Evolutionary conservation across 2,113 vertebrate species (phyloP), one percentile per base, ranked within the genome.

Genomic region (Verasper variegatus): DNA sequence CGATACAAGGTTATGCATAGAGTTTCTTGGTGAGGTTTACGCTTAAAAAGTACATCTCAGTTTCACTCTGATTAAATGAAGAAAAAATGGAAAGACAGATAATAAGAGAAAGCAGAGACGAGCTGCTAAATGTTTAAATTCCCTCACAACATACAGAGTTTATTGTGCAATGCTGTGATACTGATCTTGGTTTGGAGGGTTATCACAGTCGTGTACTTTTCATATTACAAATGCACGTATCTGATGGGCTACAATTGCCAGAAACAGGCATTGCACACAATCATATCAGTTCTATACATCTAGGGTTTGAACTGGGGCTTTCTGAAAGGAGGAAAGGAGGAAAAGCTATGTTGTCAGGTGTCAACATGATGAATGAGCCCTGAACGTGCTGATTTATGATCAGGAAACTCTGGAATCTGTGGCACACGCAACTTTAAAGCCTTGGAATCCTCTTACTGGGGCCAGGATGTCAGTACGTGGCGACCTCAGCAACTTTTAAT

Each of bases 361-460:
- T 86, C 74, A 51, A 47, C 67, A 56, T 88, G 84, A 91, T 84
- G 52, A 56, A 92, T 68, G 79, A 62, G 52, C 75, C 47, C 54
- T 24, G 35, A 65, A 74, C 51, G 40, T 45, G 62, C 37, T 80
- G 87, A 91, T 84, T 76, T 68, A 88, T 84, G 74, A 70, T 57
- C 60, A 56, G 76, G 86, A 84, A 83, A 84, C 67, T 63, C 35
- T 78, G 85, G 63, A 80, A 80, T 76, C 18, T 1, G 40, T 11
- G 64, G 35, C 70, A 71, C 23, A 55, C 10, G 58, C 42, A 31
- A 56, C 74, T 52, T 76, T 40, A 11, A 77, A 82, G 75, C 56
- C 55, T 58, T 26, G 17, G 31, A 68, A 49, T 26, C 24, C 40
- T 42, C 10, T 79, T 47, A 5, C 57, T 18, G 31, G 31, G 31